Base-by-base conservation (phyloP, 2,113 vertebrate genomes). In the Trematocara unimaculatum region DNA sequence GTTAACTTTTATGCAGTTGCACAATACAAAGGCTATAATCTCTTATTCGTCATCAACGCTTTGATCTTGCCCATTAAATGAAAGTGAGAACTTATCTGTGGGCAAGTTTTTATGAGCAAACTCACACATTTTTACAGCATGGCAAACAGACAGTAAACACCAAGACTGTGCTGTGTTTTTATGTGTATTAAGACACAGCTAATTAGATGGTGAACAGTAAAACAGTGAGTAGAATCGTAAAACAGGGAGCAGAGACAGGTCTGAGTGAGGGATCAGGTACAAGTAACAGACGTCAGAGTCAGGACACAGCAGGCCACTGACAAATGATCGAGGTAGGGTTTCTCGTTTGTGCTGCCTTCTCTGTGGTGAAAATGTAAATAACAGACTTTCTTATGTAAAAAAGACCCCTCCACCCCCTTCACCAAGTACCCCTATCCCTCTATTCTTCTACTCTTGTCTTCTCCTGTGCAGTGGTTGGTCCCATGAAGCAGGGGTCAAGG, bases 61-160 rank as follows among this genome's bases (percentile, higher is more conserved):
- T 49, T 62, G 79, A 89, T 92, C 85, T 90, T 77, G 67, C 91
- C 84, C 86, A 90, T 82, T 77, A 92, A 90, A 89, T 84, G 85
- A 83, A 49, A 89, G 84, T 10, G 83, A 92, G 90, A 80, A 85
- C 77, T 88, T 85, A 79, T 85, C 70, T 77, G 89, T 45, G 79
- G 92, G 84, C 29, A 67, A 38, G 84, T 85, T 95, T 96, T 96
- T 95, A 96, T 89, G 84, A 96, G 94, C 93, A 77, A 79, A 89
- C 93, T 95, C 94, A 93, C 95, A 95, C 93, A 86, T 95, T 96
- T 96, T 96, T 94, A 96, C 95, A 94, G 90, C 93, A 91, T 20
- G 23, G 90, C 90, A 91, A 95, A 96, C 94, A 96, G 94, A 95
- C 92, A 94, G 92, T 96, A 95, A 96, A 97, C 96, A 94, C 94